Percentiles rank a stretch among this genome's conserved stretches.
phyloP scores from a whole-genome alignment of 2,888 invertebrate species.

The Hirtodrosophila cameraria region DNA sequence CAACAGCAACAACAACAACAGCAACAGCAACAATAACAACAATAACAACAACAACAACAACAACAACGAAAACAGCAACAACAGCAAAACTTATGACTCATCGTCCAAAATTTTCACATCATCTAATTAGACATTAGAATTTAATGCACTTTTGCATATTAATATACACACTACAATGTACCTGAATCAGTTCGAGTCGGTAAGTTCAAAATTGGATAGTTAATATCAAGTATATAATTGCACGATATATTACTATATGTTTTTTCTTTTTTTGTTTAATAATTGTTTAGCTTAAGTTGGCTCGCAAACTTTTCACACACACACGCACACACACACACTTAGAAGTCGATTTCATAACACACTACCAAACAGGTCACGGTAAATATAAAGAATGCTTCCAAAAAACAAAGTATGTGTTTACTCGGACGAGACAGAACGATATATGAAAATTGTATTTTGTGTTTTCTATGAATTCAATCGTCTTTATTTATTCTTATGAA shows the following conservation, averaged over 20 bases:
- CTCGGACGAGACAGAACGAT: slow-evolving; percentile 28
- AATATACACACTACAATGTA: not conserved
- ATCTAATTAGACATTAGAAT: slow-evolving; percentile 19
- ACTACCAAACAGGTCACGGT: slow-evolving; percentile 5
- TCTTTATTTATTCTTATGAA: slow-evolving; percentile 21
- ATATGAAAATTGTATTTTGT: slow-evolving; percentile 9
- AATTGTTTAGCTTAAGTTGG: slow-evolving; percentile 3
- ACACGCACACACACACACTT: too few relatives aligned
- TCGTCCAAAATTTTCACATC: slow-evolving; percentile 44
- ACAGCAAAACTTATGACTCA: slow-evolving; percentile 41
- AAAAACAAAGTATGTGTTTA: slow-evolving; percentile 10
- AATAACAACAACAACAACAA: slow-evolving; percentile 4
- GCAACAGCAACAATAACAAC: slow-evolving; percentile 8
- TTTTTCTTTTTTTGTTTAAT: too few relatives aligned
- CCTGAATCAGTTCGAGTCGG: too few relatives aligned
- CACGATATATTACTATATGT: too few relatives aligned
- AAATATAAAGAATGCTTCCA: not conserved
- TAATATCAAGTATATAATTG: too few relatives aligned
- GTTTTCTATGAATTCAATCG: slow-evolving; percentile 24
- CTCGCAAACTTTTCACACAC: slow-evolving; percentile 10
- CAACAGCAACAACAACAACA: too few relatives aligned
- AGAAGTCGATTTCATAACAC: slow-evolving; percentile 25
- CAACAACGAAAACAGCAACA: slow-evolving; percentile 11
- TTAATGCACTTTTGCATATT: slow-evolving; percentile 2
- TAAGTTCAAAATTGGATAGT: too few relatives aligned